Evolutionary conservation across 2,797 vertebrate genomes (phyloP), one percentile per base, ranked within the genome.

Genomic region (Typhlichthys subterraneus): DNA sequence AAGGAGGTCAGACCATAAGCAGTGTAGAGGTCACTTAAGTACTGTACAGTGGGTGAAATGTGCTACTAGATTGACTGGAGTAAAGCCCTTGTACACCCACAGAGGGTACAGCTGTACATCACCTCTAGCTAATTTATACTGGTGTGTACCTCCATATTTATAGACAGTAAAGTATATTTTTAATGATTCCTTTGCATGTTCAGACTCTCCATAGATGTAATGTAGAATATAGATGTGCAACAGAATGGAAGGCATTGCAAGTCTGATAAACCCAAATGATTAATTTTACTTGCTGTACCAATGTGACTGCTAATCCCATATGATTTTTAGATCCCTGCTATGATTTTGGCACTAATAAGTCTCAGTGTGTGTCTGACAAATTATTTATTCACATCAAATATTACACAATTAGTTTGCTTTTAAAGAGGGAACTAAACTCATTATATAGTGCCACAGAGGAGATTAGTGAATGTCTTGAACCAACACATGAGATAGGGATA

Each of bases 351-450:
- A 31, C 61, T 76, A 87, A 84, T 77, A 69, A 68, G 62, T 55
- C 61, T 53, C 57, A 47, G 42, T 57, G 67, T 77, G 58, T 38
- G 51, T 68, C 65, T 77, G 63, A 86, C 55, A 73, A 76, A 80
- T 58, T 57, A 53, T 80, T 80, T 79, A 65, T 67, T 72, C 57
- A 70, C 77, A 76, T 84, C 73, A 87, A 79, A 83, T 45, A 33
- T 45, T 13, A 29, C 45, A 69, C 85, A 85, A 89, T 89, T 82
- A 80, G 65, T 78, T 76, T 78, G 69, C 77, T 67, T 76, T 81
- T 71, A 70, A 52, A 59, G 76, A 61, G 33, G 69, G 75, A 75
- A 78, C 60, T 73, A 62, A 52, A 73, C 67, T 81, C 73, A 78
- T 83, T 84, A 77, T 67, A 61, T 55, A 64, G 51, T 70, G 60